Conservation (phyloP, 2,888 invertebrate genomes). For the Blastobasis lacticolella region DNA sequence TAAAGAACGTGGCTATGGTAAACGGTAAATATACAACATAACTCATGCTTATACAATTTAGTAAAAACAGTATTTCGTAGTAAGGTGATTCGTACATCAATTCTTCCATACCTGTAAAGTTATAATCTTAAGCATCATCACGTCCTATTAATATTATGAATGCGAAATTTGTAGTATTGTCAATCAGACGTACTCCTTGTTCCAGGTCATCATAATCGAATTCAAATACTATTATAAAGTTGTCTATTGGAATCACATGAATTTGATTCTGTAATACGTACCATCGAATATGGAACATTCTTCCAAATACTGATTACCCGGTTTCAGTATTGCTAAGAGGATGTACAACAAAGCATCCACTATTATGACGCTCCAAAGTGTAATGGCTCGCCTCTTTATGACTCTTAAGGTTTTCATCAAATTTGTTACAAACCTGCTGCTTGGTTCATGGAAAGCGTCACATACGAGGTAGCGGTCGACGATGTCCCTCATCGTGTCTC, state of each 20-base stretch:
- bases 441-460: conserved; percentile 17
- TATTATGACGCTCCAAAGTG: conserved; percentile 15
- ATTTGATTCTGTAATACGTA: not conserved
- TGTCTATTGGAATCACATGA: not conserved
- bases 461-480: conserved; percentile 19
- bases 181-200: too few species aligned
- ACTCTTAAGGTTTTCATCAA: conserved; percentile 12
- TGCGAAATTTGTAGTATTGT: too few species aligned
- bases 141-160: not conserved
- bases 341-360: conserved; percentile 12
- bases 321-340: conserved; percentile 10
- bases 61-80: conserved; percentile 4
- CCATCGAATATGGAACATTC: conserved; percentile 10
- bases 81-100: conserved; percentile 6
- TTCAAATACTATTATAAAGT: not conserved
- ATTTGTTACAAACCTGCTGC: conserved; percentile 20
- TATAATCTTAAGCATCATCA: not conserved
- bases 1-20: conserved; percentile 12
- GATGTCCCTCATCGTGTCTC: conserved; percentile 18
- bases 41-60: too few species aligned
- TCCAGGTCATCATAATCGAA: too few species aligned
- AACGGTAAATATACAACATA: not conserved
- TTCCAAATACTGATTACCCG: conserved; percentile 11
- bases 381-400: conserved; percentile 15
- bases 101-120: conserved; percentile 8